Evolutionary conservation across 2,888 invertebrate genomes (phyloP).

Genomic region (Nomada fabriciana): DNA sequence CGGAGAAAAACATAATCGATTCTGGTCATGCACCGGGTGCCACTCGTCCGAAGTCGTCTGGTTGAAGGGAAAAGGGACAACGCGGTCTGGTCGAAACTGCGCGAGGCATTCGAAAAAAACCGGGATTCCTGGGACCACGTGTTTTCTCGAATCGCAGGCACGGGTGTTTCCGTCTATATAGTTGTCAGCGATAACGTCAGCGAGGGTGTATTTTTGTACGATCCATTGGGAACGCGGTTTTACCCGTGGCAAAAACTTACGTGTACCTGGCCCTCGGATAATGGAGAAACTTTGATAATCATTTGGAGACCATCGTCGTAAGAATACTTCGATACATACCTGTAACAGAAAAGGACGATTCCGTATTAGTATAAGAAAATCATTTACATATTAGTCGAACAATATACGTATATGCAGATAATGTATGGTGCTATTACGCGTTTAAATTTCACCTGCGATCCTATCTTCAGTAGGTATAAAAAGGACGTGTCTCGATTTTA

Average conservation of each 20-base stretch:
- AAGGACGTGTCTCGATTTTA: too few relatives aligned
- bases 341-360: constrained; percentile 37
- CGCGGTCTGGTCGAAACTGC: constrained; percentile 25
- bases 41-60: constrained; percentile 28
- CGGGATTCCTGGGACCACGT: constrained; percentile 37
- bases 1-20: constrained; percentile 67
- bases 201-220: constrained; percentile 20
- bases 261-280: not conserved
- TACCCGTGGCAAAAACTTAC: constrained; percentile 23
- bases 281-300: too few relatives aligned
- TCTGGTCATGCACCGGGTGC: constrained; percentile 54
- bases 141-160: constrained; percentile 42
- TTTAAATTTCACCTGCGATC: too few relatives aligned
- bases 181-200: constrained; percentile 53
- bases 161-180: constrained; percentile 36
- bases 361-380: not conserved
- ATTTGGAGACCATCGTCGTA: not conserved
- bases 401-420: not conserved
- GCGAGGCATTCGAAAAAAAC: constrained; percentile 37
- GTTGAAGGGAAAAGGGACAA: constrained; percentile 22
- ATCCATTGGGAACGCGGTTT: not conserved
- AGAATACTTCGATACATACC: constrained; percentile 30
- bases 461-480: too few relatives aligned
- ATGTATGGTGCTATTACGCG: too few relatives aligned
- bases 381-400: not conserved